These are phyloP conservation scores for Catharus ustulatus DNA, from an alignment of 2,797 vertebrate genomes.

Conservation along the genomic window DNA sequence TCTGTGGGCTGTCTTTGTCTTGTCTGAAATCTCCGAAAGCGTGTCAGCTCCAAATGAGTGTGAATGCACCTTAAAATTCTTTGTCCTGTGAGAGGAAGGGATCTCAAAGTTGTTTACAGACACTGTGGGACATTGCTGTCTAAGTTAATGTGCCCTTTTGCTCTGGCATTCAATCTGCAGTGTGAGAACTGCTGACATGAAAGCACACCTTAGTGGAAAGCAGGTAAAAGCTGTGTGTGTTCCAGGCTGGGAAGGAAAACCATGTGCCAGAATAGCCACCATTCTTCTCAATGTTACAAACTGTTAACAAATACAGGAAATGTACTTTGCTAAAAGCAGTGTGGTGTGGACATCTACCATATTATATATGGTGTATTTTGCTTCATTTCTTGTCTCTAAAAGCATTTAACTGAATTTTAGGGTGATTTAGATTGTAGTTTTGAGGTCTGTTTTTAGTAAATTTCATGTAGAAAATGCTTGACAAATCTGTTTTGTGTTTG, in stretches of 20 bases:
- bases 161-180: not conserved
- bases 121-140: constrained; percentile 4
- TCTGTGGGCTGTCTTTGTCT: not conserved
- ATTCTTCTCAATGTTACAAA: not conserved
- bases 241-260: not conserved
- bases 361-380: constrained; percentile 18
- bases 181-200: fast-evolving
- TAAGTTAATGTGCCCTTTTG: not conserved
- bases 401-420: constrained; percentile 57
- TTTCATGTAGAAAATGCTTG: not conserved
- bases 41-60: not conserved
- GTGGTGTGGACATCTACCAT: not conserved
- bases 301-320: constrained; percentile 64
- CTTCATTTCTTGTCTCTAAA: constrained; percentile 45
- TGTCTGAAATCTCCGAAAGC: not conserved
- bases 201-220: not conserved
- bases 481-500: not conserved
- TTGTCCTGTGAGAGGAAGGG: not conserved
- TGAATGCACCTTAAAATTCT: not conserved
- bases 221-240: not conserved
- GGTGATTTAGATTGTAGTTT: constrained; percentile 1
- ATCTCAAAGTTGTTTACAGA: constrained; percentile 54
- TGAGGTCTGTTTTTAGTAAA: not conserved
- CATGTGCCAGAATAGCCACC: not conserved
- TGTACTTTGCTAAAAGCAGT: constrained; percentile 55